Percentiles rank a stretch among this genome's conserved stretches.
Evolutionary conservation across 2,113 vertebrate genomes (phyloP).

Genomic region (Rhombomys opimus): DNA sequence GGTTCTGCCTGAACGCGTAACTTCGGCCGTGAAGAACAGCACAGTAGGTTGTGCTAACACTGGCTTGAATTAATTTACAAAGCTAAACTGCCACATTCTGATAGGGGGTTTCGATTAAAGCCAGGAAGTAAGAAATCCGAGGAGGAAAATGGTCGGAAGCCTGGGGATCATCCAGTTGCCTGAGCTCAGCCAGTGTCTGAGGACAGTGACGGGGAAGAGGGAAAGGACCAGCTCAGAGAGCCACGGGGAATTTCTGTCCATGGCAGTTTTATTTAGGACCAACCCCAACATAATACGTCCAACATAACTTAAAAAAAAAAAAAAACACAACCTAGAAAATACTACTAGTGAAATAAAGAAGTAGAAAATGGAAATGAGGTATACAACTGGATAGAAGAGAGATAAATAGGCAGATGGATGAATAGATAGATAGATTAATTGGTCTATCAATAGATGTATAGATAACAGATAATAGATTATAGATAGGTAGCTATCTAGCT

Average conservation of each 20-base stretch:
- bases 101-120: neutral
- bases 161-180: neutral
- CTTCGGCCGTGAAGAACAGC: neutral
- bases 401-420: neutral
- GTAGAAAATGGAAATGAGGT: neutral
- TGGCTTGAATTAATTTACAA: neutral
- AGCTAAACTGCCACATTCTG: neutral
- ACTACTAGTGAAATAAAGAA: neutral
- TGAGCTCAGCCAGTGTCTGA: neutral
- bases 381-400: neutral
- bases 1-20: neutral
- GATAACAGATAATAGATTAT: neutral
- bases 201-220: neutral
- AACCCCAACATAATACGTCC: neutral
- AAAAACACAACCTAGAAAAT: neutral
- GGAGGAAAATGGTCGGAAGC: too few species aligned
- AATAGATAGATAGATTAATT: neutral
- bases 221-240: neutral
- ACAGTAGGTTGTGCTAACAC: neutral
- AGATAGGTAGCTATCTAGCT: neutral
- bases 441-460: too few species aligned
- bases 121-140: neutral
- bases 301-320: neutral
- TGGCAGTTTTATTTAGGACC: neutral
- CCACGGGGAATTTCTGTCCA: neutral